Conservation (phyloP, 2,113 vertebrate genomes). For the Burhinus oedicnemus region DNA sequence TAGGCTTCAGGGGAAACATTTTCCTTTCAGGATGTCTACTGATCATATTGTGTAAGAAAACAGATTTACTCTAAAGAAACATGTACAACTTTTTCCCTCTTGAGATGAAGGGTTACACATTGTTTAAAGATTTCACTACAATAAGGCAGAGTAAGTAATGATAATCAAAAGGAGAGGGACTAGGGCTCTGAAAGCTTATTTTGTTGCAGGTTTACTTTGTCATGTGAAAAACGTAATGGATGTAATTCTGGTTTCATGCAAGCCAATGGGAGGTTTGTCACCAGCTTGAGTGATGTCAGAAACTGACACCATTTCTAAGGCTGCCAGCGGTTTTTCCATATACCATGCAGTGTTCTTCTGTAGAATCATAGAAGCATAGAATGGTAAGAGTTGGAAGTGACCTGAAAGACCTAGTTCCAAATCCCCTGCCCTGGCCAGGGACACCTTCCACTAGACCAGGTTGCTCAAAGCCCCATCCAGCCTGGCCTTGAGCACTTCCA, state of each 20-base stretch:
- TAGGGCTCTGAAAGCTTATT: not conserved
- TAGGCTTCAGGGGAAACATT: conserved; percentile 9
- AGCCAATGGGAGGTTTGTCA: not conserved
- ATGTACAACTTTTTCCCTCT: conserved; percentile 22
- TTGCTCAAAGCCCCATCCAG: not conserved
- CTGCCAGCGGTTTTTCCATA: not conserved
- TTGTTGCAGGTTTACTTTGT: not conserved
- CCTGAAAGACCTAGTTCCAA: not conserved
- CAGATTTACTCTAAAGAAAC: conserved; percentile 58
- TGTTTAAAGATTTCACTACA: conserved; percentile 36
- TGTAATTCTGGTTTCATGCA: not conserved
- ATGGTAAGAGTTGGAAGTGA: not conserved
- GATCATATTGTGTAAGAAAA: conserved; percentile 20
- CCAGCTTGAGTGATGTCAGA: not conserved
- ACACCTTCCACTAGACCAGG: not conserved
- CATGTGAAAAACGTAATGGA: not conserved
- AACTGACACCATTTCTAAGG: not conserved
- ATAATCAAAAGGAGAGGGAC: not conserved
- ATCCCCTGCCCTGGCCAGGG: not conserved
- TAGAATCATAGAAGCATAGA: not conserved
- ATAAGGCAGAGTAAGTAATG: not conserved
- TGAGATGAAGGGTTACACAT: not conserved
- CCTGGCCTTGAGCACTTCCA: not conserved
- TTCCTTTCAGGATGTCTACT: conserved; percentile 44
- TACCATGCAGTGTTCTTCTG: not conserved